These are phyloP conservation scores for Zoanthus gigantus DNA, from an alignment of 92 coral and sea anemone species.

Conservation along the genomic window DNA sequence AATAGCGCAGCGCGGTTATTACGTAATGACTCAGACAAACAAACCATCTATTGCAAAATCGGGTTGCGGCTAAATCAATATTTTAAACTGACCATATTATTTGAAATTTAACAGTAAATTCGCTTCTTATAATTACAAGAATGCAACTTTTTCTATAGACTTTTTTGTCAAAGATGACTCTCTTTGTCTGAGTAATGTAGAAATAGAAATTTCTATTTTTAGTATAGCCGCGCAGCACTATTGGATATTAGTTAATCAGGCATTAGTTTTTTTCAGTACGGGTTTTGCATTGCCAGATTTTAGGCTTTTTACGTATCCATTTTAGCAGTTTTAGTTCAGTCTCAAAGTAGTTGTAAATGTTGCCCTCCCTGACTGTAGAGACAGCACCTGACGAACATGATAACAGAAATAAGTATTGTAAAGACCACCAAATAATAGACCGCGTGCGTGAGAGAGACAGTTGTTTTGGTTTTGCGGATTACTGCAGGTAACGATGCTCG, in stretches of 20 bases:
- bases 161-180: constrained; percentile 4
- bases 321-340: background rate
- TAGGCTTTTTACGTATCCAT: constrained; percentile 5
- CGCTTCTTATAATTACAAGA: no score
- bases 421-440: constrained; percentile 14
- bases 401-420: constrained; percentile 7
- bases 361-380: constrained; percentile 24
- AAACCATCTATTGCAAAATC: background rate
- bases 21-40: no score
- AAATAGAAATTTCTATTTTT: background rate
- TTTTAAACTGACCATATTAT: background rate
- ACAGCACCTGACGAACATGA: constrained; percentile 15
- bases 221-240: no score
- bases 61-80: constrained; percentile 1
- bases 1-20: background rate
- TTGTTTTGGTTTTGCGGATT: constrained; percentile 8
- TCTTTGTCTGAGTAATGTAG: constrained; percentile 1
- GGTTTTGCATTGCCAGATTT: constrained; percentile 10
- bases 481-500: constrained; percentile 9
- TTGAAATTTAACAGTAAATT: no score
- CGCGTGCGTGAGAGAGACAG: constrained; percentile 9
- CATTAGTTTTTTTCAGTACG: background rate
- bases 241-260: background rate
- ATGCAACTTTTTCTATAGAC: background rate
- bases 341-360: constrained; percentile 9